Conservation (phyloP, 1,140 invertebrate species). For the Sesamia nonagrioides region DNA sequence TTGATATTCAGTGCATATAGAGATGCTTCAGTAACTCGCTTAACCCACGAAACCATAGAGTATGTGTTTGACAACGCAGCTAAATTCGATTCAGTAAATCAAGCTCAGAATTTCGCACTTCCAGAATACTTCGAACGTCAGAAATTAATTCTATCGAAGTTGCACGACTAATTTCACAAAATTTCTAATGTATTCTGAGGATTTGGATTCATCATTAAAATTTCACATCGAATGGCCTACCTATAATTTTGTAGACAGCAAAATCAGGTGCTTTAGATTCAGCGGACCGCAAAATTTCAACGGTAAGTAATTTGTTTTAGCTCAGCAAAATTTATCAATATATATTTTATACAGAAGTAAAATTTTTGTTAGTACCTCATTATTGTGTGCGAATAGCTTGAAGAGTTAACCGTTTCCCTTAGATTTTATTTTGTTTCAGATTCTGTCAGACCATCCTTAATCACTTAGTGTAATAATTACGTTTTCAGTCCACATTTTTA, state of each 20-base stretch:
- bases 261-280: constrained; percentile 37
- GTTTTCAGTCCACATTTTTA: too few species aligned
- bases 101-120: constrained; percentile 49
- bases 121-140: constrained; percentile 47
- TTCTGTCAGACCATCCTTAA: not conserved
- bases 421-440: not conserved
- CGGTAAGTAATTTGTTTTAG: constrained; percentile 11
- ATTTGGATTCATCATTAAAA: constrained; percentile 58
- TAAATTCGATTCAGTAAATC: constrained; percentile 64
- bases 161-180: constrained; percentile 57
- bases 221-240: constrained; percentile 50
- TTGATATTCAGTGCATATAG: not conserved
- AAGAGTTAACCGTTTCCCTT: too few species aligned
- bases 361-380: not conserved
- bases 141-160: constrained; percentile 67
- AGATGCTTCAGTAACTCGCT: not conserved
- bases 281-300: constrained; percentile 12
- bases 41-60: not conserved
- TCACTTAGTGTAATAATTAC: too few species aligned
- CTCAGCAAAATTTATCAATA: constrained; percentile 17
- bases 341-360: not conserved
- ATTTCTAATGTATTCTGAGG: constrained; percentile 52
- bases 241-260: constrained; percentile 45
- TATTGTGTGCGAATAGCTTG: not conserved
- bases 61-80: constrained; percentile 58